Percentiles rank a stretch among this genome's conserved stretches.
Conservation (phyloP, 2,113 vertebrate genomes). For the Helogale parvula region DNA sequence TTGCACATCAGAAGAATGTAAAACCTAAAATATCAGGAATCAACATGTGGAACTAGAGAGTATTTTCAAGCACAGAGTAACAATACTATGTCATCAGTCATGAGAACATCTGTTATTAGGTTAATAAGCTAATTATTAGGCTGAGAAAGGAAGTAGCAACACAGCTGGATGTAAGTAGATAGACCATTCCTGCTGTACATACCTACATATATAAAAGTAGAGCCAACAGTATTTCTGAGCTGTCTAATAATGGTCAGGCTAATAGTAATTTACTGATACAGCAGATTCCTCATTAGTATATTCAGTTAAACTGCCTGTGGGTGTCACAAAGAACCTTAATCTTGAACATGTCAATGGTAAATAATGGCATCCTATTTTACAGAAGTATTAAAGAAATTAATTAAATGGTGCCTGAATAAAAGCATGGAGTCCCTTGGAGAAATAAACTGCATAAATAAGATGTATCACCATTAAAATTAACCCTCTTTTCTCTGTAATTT, state of each 20-base stretch:
- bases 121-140: slow-evolving; percentile 32
- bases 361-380: neutral
- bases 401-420: neutral
- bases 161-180: neutral
- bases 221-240: neutral
- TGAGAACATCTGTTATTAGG: neutral
- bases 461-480: slow-evolving; percentile 31
- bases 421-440: neutral
- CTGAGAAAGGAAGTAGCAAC: neutral
- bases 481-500: neutral
- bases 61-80: neutral
- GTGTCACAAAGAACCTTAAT: slow-evolving; percentile 37
- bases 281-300: neutral
- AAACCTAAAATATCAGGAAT: neutral
- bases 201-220: neutral
- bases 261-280: slow-evolving; percentile 30
- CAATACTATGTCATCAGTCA: neutral
- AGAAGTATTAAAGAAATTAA: slow-evolving; percentile 34
- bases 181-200: neutral
- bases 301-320: slow-evolving; percentile 31
- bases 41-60: neutral
- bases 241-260: neutral
- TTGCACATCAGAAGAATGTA: neutral
- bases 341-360: neutral
- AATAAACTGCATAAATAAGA: slow-evolving; percentile 29